Conservation (phyloP, 2,888 invertebrate species). For the Tholera decimalis region DNA sequence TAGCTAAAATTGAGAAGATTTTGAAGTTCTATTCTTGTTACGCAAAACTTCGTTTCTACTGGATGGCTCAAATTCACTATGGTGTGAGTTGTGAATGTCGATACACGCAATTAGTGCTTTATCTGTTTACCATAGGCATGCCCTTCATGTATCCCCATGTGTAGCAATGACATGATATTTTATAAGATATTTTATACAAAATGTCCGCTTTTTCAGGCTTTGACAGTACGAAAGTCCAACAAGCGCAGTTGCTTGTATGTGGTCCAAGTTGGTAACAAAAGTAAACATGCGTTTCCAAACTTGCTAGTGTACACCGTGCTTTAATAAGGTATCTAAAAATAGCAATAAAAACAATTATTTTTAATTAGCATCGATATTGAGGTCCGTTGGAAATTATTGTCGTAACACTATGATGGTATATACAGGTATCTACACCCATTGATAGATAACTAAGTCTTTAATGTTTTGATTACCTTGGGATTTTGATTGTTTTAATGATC, state of each 20-base stretch:
- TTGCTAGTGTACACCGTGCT: slow-evolving; percentile 36
- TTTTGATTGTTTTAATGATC: too few species aligned
- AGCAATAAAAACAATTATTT: slow-evolving; percentile 24
- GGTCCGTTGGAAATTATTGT: slow-evolving; percentile 55
- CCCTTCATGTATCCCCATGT: too few species aligned
- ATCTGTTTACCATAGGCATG: too few species aligned
- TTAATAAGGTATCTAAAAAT: slow-evolving; percentile 27
- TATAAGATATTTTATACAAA: too few species aligned
- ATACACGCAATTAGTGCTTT: too few species aligned
- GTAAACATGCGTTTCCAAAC: slow-evolving; percentile 13
- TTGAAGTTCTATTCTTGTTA: too few species aligned
- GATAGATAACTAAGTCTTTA: slow-evolving; percentile 3
- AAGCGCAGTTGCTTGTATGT: too few species aligned
- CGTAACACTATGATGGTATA: slow-evolving; percentile 38
- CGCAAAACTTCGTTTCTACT: too few species aligned
- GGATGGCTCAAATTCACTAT: too few species aligned
- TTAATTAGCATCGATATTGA: slow-evolving; percentile 3
- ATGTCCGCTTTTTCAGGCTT: neutral
- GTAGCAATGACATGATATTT: too few species aligned
- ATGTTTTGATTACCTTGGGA: neutral
- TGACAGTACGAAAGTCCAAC: neutral
- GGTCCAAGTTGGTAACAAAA: neutral
- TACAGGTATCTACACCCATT: slow-evolving; percentile 33
- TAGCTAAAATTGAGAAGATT: too few species aligned
- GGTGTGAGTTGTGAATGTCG: too few species aligned